Evolutionary conservation across 2,113 vertebrate species (phyloP), one percentile per base, ranked within the genome.

Genomic region (Strix uralensis): DNA sequence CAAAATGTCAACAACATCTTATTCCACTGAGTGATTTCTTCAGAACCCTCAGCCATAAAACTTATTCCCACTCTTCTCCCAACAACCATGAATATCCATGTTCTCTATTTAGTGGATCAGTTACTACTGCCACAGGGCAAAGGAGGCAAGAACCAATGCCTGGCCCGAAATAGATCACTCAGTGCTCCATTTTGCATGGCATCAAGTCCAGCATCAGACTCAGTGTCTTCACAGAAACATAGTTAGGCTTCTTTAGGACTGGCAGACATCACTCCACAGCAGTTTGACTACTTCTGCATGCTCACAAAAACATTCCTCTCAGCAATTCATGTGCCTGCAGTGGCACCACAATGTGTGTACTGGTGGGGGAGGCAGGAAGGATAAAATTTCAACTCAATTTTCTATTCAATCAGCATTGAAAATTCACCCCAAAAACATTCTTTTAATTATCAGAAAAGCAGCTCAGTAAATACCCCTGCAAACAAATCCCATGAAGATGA

Each of bases 291-390:
- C 26, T 55, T 22, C n/a, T 81, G 36, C 51, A 25, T 7, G 29
- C 62, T 63, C 44, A 65, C 20, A 92, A 40, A 88, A 75, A 17
- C 52, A 67, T 25, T 55, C 42, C 46, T 47, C 42, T 52, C 52
- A 75, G 40, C 52, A 72, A 42, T 23, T 29, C 49, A 26, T 0
- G 9, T 40, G 55, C n/a, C 51, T 81, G 46, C 10, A 3, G 40
- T 30, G 5, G 46, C 32, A 78, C 0, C 3, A 44, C 13, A 16
- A 23, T 4, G 6, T 16, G 5, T 10, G 2, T 11, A 34, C 5
- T 30, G 15, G 38, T 88, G 25, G 19, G 8, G 9, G 13, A 58
- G 15, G 40, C 4, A 5, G 15, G 25, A 57, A 80, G 10, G 26
- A 54, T 26, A 59, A 62, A 59, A 72, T 78, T 75, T 49, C 46